These are phyloP conservation scores for Leucophenga montana DNA, from an alignment of 2,888 invertebrate genomes.

Conservation along the genomic window DNA sequence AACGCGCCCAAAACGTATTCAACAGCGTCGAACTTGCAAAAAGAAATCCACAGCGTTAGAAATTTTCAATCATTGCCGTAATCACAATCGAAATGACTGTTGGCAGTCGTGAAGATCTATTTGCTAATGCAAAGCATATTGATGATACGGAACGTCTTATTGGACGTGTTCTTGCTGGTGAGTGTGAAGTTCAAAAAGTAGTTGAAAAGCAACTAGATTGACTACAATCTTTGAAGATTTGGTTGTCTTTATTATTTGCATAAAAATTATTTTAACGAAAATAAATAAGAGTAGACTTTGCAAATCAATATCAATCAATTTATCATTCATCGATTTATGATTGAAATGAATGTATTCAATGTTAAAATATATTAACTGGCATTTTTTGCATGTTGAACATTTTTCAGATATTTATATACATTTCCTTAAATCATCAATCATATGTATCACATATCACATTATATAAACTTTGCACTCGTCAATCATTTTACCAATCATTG, in stretches of 20 bases:
- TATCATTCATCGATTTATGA: too few relatives aligned
- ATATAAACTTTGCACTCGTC: not conserved
- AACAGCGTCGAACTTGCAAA: constrained; percentile 1
- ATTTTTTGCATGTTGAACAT: too few relatives aligned
- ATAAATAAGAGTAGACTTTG: not conserved
- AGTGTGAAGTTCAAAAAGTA: constrained; percentile 45
- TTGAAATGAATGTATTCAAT: too few relatives aligned
- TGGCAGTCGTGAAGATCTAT: constrained; percentile 71
- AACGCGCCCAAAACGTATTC: not conserved
- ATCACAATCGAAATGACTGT: constrained; percentile 67
- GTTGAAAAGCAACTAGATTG: too few relatives aligned
- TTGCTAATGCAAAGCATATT: constrained; percentile 69
- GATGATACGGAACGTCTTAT: constrained; percentile 72
- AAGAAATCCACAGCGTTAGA: constrained; percentile 26
- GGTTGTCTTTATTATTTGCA: not conserved
- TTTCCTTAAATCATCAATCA: too few relatives aligned
- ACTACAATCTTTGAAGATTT: not conserved
- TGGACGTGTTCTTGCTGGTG: constrained; percentile 72
- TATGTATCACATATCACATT: too few relatives aligned
- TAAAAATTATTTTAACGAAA: not conserved
- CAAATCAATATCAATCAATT: not conserved
- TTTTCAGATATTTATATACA: too few relatives aligned
- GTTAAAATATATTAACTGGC: too few relatives aligned
- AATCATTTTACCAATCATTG: not conserved
- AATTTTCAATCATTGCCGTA: constrained; percentile 29